A percentile compares a stretch with the other conserved stretches of the same genome.
Conservation (phyloP, 2,888 invertebrate genomes). For the Steinernema hermaphroditum region DNA sequence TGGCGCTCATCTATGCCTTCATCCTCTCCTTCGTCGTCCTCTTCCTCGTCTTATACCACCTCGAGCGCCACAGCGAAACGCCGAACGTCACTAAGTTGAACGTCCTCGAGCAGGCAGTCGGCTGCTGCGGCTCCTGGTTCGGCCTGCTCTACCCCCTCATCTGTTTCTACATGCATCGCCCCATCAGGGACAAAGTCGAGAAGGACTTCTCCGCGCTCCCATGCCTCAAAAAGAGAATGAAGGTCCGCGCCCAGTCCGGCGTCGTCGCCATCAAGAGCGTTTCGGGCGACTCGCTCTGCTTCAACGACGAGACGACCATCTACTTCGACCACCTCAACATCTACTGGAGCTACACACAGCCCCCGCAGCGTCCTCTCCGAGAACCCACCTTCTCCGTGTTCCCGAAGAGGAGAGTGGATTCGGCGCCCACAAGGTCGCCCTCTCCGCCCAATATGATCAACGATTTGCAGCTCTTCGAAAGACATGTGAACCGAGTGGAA, state of each 20-base stretch:
- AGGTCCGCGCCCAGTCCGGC: neutral
- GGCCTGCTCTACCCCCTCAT: conserved; percentile 14
- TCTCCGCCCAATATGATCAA: too few species aligned
- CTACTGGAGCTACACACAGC: neutral
- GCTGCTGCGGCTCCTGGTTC: conserved; percentile 18
- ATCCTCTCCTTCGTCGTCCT: neutral
- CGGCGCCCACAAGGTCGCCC: too few species aligned
- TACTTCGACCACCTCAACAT: conserved; percentile 1
- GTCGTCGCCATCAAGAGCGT: conserved; percentile 12
- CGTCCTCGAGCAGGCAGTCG: neutral
- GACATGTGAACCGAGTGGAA: too few species aligned
- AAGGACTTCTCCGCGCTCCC: neutral
- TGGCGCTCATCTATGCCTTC: conserved; percentile 1
- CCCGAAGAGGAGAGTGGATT: too few species aligned
- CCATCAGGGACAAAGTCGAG: conserved; percentile 12
- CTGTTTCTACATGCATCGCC: conserved; percentile 24
- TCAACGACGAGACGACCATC: neutral
- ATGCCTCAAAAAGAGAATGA: neutral
- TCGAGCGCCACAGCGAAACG: neutral
- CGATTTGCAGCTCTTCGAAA: too few species aligned
- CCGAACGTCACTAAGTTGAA: neutral
- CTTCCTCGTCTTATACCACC: neutral
- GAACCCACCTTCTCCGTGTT: too few species aligned
- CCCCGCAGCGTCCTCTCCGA: too few species aligned
- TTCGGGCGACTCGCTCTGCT: conserved; percentile 9